These are phyloP conservation scores for Sphenodon punctatus DNA, from an alignment of 2,797 vertebrate species.

Conservation along the genomic window DNA sequence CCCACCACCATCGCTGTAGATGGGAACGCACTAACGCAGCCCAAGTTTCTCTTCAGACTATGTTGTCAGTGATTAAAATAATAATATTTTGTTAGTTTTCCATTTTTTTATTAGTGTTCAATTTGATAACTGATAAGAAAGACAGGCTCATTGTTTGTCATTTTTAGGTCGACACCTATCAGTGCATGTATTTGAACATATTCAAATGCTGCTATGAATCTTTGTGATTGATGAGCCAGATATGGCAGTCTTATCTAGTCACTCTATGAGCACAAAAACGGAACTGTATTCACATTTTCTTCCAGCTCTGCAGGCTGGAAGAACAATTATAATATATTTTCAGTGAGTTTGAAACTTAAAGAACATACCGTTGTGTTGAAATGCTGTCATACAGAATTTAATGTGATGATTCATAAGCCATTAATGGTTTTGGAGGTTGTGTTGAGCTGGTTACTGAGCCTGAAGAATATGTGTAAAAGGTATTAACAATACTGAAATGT, in stretches of 20 bases:
- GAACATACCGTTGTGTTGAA: background rate
- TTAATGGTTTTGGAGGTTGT: background rate
- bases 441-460: background rate
- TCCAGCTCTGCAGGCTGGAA: background rate
- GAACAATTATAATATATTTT: background rate
- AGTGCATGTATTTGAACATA: background rate
- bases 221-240: background rate
- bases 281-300: background rate
- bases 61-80: background rate
- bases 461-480: background rate
- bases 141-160: background rate
- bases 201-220: background rate
- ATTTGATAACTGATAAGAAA: background rate
- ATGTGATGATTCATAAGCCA: background rate
- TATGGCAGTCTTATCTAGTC: background rate
- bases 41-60: background rate
- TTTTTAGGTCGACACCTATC: background rate
- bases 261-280: background rate
- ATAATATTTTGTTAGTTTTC: background rate
- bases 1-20: background rate
- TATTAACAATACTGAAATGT: background rate
- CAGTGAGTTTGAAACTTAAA: background rate
- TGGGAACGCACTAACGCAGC: background rate
- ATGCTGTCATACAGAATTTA: background rate
- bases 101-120: background rate